Percentiles rank a stretch among this genome's conserved stretches.
phyloP scores from a whole-genome alignment of 2,888 invertebrate species.

The Caenorhabditis doughertyi region DNA sequence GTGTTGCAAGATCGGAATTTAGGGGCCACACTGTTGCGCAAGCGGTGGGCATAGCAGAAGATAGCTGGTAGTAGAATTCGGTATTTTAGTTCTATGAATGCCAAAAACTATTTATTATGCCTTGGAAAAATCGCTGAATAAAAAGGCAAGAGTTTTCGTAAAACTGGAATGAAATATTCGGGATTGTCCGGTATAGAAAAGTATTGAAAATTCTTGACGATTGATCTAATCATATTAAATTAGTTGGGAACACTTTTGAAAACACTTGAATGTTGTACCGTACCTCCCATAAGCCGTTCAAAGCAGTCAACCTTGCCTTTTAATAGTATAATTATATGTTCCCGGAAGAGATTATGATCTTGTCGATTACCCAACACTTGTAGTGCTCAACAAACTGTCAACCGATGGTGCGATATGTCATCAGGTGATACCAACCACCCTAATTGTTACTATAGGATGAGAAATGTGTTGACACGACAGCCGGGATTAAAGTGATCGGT shows the following conservation, averaged over 20 bases:
- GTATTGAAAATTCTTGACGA: not conserved
- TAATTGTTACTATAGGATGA: slow-evolving; percentile 39
- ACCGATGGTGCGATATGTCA: slow-evolving; percentile 61
- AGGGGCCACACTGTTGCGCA: too few species aligned
- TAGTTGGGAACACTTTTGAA: not conserved
- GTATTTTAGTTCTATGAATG: too few species aligned
- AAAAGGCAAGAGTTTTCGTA: too few species aligned
- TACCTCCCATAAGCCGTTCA: slow-evolving; percentile 14
- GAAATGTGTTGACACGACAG: slow-evolving; percentile 29
- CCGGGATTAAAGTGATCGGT: slow-evolving; percentile 59
- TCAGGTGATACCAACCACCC: slow-evolving; percentile 48
- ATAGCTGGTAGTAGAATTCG: too few species aligned
- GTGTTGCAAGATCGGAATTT: not conserved
- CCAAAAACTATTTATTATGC: too few species aligned
- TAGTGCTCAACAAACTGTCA: slow-evolving; percentile 60
- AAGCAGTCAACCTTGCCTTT: slow-evolving; percentile 37
- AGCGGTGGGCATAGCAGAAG: too few species aligned
- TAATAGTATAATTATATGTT: slow-evolving; percentile 40
- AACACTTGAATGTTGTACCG: slow-evolving; percentile 10
- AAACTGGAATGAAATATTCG: too few species aligned
- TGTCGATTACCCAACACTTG: slow-evolving; percentile 47
- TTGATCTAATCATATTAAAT: too few species aligned
- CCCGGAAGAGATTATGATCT: slow-evolving; percentile 38
- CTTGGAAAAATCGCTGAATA: too few species aligned
- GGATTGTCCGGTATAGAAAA: too few species aligned